phyloP scores from a whole-genome alignment of 2,888 invertebrate species.

The Drosophila bunnanda region DNA sequence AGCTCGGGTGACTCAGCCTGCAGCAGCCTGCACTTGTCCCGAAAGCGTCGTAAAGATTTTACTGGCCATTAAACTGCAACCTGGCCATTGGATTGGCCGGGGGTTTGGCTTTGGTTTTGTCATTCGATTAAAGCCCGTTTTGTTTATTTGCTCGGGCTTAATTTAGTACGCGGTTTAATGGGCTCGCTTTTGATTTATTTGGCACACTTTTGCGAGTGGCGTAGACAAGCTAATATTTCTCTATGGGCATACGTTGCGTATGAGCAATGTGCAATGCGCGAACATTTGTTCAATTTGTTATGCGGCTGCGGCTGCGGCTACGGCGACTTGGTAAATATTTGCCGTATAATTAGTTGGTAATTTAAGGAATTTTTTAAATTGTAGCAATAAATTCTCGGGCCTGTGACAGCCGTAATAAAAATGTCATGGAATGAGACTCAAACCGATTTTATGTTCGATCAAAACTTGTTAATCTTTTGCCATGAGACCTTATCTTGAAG shows the following conservation, averaged over 20 bases:
- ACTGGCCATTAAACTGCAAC: constrained; percentile 52
- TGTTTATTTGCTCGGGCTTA: constrained; percentile 61
- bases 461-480: not conserved
- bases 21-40: constrained; percentile 33
- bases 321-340: not conserved
- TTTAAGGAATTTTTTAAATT: constrained; percentile 23
- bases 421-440: not conserved
- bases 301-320: not conserved
- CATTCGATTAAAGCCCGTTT: constrained; percentile 45
- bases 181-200: constrained; percentile 69
- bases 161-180: constrained; percentile 62
- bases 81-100: constrained; percentile 8
- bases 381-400: not conserved
- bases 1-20: constrained; percentile 24
- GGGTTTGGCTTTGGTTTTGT: constrained; percentile 31
- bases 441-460: constrained; percentile 14
- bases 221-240: constrained; percentile 38
- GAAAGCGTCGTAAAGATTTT: constrained; percentile 55
- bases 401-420: constrained; percentile 10
- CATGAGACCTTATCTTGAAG: not conserved
- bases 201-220: constrained; percentile 70
- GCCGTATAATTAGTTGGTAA: constrained; percentile 21
- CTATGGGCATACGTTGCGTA: constrained; percentile 61
- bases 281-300: constrained; percentile 24
- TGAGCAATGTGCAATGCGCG: constrained; percentile 51